A percentile compares a stretch with the other conserved stretches of the same genome.
These are phyloP conservation scores for Eremobia ochroleuca DNA, from an alignment of 2,888 invertebrate species.

Conservation along the genomic window DNA sequence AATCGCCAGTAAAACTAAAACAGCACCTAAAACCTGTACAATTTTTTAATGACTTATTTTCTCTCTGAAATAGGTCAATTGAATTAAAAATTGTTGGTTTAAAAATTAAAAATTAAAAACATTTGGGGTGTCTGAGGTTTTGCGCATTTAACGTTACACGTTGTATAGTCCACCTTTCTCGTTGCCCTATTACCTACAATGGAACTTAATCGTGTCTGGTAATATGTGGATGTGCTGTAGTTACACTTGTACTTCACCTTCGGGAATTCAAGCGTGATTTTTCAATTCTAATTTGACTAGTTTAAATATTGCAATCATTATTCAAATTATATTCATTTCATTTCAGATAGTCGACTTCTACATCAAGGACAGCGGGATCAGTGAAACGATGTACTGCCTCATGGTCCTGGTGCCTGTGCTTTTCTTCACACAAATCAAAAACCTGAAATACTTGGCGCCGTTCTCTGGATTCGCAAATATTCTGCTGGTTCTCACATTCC, in stretches of 20 bases:
- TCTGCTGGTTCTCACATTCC: slow-evolving; percentile 94
- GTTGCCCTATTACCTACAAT: neutral
- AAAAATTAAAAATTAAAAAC: too few relatives aligned
- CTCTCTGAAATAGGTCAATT: too few relatives aligned
- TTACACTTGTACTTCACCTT: neutral
- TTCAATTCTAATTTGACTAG: neutral
- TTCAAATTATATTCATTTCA: slow-evolving; percentile 1
- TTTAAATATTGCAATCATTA: neutral
- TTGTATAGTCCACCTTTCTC: neutral
- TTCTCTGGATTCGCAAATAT: slow-evolving; percentile 97
- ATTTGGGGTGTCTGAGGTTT: too few relatives aligned
- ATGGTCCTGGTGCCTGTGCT: slow-evolving; percentile 85
- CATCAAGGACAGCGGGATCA: slow-evolving; percentile 71
- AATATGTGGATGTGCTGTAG: neutral
- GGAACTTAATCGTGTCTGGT: neutral
- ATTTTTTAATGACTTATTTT: too few relatives aligned
- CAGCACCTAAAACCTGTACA: too few relatives aligned
- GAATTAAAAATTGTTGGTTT: too few relatives aligned
- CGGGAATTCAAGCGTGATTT: too few relatives aligned
- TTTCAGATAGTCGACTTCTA: slow-evolving; percentile 85
- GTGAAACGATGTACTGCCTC: slow-evolving; percentile 80
- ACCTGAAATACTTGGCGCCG: slow-evolving; percentile 96
- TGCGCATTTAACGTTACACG: too few relatives aligned
- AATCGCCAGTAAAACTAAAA: too few relatives aligned
- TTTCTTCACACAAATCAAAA: slow-evolving; percentile 91